Percentiles rank a stretch among this genome's conserved stretches.
These are phyloP conservation scores for Trilocha varians DNA, from an alignment of 2,888 invertebrate genomes.

Conservation along the genomic window DNA sequence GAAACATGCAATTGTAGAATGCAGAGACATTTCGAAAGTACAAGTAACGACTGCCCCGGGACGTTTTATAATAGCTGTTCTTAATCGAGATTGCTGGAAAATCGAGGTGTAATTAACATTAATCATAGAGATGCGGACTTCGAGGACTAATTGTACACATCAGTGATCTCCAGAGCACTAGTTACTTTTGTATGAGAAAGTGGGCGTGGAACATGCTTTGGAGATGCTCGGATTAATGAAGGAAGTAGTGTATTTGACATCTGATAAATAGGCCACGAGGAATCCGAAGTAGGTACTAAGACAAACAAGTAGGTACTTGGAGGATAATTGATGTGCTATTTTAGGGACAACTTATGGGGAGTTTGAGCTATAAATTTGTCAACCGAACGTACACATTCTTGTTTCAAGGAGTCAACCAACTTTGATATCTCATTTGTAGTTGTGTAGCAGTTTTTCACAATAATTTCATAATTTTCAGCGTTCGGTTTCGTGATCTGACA, in stretches of 20 bases:
- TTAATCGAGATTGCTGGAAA: slow-evolving; percentile 52
- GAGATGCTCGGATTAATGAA: too few species aligned
- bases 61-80: slow-evolving; percentile 48
- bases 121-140: slow-evolving; percentile 55
- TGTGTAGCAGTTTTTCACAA: slow-evolving; percentile 12
- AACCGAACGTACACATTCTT: background rate
- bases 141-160: slow-evolving; percentile 52
- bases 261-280: too few species aligned
- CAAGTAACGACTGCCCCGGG: slow-evolving; percentile 47
- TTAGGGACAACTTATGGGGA: too few species aligned
- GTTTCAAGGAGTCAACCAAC: background rate
- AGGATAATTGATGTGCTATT: too few species aligned
- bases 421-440: background rate
- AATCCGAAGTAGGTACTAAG: too few species aligned
- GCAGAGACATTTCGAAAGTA: slow-evolving; percentile 30
- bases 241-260: too few species aligned
- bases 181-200: too few species aligned
- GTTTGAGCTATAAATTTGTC: too few species aligned
- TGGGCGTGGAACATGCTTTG: too few species aligned
- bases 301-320: too few species aligned
- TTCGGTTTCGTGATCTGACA: slow-evolving; percentile 34
- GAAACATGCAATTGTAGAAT: slow-evolving; percentile 13
- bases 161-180: slow-evolving; percentile 34
- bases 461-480: slow-evolving; percentile 34
- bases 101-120: slow-evolving; percentile 64